Percentiles rank a stretch among this genome's conserved stretches.
Conservation (phyloP, 2,797 vertebrate genomes). For the Enteromius unitaeniatus region DNA sequence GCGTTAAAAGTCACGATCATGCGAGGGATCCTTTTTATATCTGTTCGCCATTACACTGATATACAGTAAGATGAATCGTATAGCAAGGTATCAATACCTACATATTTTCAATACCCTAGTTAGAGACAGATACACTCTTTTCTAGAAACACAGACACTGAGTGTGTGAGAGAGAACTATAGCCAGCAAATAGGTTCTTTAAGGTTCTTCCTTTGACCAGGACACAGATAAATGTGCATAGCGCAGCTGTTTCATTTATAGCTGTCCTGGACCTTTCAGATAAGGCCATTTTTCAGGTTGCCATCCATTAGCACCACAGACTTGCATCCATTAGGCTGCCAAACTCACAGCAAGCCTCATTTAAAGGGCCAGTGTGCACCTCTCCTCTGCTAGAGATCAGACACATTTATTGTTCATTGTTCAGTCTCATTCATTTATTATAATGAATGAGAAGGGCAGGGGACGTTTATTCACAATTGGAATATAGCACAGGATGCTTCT, state of each 20-base stretch:
- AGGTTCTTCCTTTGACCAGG: slow-evolving; percentile 68
- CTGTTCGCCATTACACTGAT: slow-evolving; percentile 36
- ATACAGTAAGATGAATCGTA: slow-evolving; percentile 23
- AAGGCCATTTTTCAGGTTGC: slow-evolving; percentile 78
- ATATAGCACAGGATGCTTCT: neutral
- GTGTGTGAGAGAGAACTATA: neutral
- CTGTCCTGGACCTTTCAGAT: slow-evolving; percentile 78
- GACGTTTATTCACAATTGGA: neutral
- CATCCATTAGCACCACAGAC: slow-evolving; percentile 77
- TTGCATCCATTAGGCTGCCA: slow-evolving; percentile 75
- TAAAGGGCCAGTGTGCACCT: slow-evolving; percentile 72
- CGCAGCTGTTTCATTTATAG: slow-evolving; percentile 79
- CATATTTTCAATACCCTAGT: neutral
- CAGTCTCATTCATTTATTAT: neutral
- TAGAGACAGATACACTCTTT: neutral
- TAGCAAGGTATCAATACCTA: neutral
- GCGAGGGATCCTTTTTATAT: neutral
- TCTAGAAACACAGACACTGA: neutral
- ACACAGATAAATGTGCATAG: slow-evolving; percentile 75
- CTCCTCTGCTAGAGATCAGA: neutral
- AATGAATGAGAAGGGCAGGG: neutral
- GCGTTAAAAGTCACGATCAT: slow-evolving; percentile 39
- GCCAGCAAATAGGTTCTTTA: slow-evolving; percentile 61
- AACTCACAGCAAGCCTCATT: slow-evolving; percentile 66
- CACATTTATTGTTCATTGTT: neutral